Conservation (phyloP, 1,140 invertebrate species). For the Oryzaephilus surinamensis region DNA sequence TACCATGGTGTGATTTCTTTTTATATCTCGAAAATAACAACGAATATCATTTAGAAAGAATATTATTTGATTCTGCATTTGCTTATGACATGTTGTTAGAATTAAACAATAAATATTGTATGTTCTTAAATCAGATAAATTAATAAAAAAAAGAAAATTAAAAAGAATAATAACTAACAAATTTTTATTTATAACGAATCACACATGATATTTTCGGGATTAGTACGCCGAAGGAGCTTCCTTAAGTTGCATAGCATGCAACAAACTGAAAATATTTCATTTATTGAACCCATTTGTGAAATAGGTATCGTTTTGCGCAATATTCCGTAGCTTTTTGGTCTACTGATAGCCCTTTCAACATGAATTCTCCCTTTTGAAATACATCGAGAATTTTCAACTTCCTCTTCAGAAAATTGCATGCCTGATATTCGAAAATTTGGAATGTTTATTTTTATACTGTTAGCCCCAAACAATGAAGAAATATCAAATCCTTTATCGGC, state of each 20-base stretch:
- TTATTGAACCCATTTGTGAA: neutral
- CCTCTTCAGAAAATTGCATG: slow-evolving; percentile 10
- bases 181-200: too few relatives aligned
- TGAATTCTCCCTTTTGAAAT: slow-evolving; percentile 16
- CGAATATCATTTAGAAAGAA: too few relatives aligned
- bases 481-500: slow-evolving; percentile 4
- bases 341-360: slow-evolving; percentile 15
- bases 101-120: too few relatives aligned
- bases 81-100: too few relatives aligned
- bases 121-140: too few relatives aligned
- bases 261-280: neutral
- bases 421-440: slow-evolving; percentile 1
- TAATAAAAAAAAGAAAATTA: too few relatives aligned
- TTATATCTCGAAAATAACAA: too few relatives aligned
- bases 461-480: neutral
- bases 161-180: too few relatives aligned
- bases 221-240: too few relatives aligned
- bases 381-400: slow-evolving; percentile 12
- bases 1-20: too few relatives aligned
- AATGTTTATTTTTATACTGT: neutral
- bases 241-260: neutral
- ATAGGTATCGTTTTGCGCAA: slow-evolving; percentile 3
- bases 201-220: too few relatives aligned
- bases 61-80: too few relatives aligned
- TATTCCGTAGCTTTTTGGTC: slow-evolving; percentile 15